Evolutionary conservation across 2,113 vertebrate species (phyloP), one percentile per base, ranked within the genome.

Genomic region (Alouatta palliata): DNA sequence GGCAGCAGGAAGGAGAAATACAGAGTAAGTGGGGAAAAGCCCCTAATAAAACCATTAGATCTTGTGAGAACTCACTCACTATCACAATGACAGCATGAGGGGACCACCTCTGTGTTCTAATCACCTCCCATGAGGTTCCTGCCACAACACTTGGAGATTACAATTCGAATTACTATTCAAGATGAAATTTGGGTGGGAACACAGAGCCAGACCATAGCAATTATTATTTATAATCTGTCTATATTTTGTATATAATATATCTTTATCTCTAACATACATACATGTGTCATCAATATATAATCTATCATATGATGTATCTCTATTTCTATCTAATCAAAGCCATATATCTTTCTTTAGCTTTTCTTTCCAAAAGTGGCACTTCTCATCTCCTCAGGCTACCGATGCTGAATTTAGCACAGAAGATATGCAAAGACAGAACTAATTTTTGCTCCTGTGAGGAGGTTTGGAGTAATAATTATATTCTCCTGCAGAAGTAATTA

Each of bases 401-500:
- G 73, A 1, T 45, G 43, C 45, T 95, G 79, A 91, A 89, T 89
- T 64, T 89, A 77, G 75, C 84, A 40, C n/a, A 93, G 83, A 93
- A 64, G 25, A 30, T 27, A 64, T 13, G 37, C 66, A 70, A 76
- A 96, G 37, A 13, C 9, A 77, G 35, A 89, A 68, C 12, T 82
- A 76, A 76, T 25, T 70, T 93, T 84, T 84, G 27, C n/a, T 86
- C 45, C 35, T 71, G 30, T 90, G 73, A 96, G 61, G 95, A 91
- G 37, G 56, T 64, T 89, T 52, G 37, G 21, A 79, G 58, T 23
- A 73, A 54, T 94, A 91, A 85, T 93, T 75, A 95, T 16, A 76
- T 73, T 92, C n/a, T 95, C 35, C 49, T 52, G 25, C 43, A 87
- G 86, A 82, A 52, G 37, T 86, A 73, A 94, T 96, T 96, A 40